Percentiles rank a stretch among this genome's conserved stretches.
Conservation (phyloP, 1,140 invertebrate genomes). For the Drosophila aff. region DNA sequence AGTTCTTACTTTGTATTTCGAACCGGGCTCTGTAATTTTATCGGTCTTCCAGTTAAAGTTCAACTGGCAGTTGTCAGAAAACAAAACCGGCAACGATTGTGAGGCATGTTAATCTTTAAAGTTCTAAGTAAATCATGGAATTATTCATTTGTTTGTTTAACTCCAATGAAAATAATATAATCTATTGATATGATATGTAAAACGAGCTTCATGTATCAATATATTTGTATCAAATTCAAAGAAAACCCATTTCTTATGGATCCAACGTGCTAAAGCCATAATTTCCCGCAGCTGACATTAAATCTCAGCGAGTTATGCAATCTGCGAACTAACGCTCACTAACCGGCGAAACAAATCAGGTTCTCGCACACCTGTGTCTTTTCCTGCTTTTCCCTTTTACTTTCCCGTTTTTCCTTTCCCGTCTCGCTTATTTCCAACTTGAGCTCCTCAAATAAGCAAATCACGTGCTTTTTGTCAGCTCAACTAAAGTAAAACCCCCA, state of each 20-base stretch:
- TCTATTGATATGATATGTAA: neutral
- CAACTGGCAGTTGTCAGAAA: conserved; percentile 27
- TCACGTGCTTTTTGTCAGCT: conserved; percentile 68
- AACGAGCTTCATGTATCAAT: neutral
- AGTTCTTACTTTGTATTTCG: conserved; percentile 30
- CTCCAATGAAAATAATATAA: neutral
- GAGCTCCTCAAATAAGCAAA: conserved; percentile 64
- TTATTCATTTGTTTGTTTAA: neutral
- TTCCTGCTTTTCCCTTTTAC: neutral
- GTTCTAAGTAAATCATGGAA: neutral
- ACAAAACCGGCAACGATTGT: neutral
- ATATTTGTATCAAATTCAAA: neutral
- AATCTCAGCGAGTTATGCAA: conserved; percentile 61
- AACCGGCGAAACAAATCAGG: conserved; percentile 56
- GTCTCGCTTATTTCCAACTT: conserved; percentile 2
- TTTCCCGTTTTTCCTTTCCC: neutral
- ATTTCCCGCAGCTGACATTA: conserved; percentile 51
- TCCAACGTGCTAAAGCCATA: conserved; percentile 22
- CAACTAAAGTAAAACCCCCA: conserved; percentile 46
- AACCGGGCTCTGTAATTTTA: conserved; percentile 23
- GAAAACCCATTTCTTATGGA: neutral
- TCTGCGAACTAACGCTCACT: conserved; percentile 29
- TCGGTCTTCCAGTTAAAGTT: conserved; percentile 28
- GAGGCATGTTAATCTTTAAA: neutral
- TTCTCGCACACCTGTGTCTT: conserved; percentile 45